These are phyloP conservation scores for Zaprionus ghesquierei DNA, from an alignment of 1,140 invertebrate genomes.

Conservation along the genomic window DNA sequence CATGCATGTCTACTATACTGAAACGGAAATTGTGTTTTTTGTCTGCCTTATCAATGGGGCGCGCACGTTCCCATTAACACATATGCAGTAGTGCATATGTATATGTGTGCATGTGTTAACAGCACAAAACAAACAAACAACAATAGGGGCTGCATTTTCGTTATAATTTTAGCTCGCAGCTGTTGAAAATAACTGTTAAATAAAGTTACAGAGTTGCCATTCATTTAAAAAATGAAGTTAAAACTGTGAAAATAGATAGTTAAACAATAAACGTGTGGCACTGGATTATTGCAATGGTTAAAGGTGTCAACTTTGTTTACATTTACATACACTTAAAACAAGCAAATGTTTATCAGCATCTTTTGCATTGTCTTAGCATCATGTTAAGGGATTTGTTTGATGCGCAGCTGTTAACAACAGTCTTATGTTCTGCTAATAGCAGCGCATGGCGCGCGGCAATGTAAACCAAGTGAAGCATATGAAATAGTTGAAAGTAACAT, in stretches of 20 bases:
- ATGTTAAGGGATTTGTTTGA: not conserved
- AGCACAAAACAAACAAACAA: constrained; percentile 55
- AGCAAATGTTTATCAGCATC: not conserved
- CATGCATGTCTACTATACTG: constrained; percentile 42
- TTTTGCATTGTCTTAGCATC: not conserved
- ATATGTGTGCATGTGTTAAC: constrained; percentile 12
- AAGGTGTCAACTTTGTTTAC: not conserved
- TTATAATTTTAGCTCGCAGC: constrained; percentile 3
- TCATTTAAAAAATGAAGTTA: not conserved
- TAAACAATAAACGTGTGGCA: not conserved
- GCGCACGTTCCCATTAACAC: constrained; percentile 29
- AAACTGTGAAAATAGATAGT: not conserved
- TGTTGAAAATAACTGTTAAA: constrained; percentile 11
- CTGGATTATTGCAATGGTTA: not conserved
- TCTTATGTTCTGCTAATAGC: not conserved
- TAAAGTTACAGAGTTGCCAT: not conserved
- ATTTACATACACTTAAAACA: not conserved
- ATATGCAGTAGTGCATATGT: constrained; percentile 28
- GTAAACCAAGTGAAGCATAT: not conserved
- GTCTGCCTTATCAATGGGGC: constrained; percentile 69
- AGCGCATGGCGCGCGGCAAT: not conserved
- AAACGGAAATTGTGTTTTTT: constrained; percentile 60
- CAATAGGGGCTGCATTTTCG: constrained; percentile 37
- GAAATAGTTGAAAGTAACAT: no score
- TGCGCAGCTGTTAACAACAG: not conserved